Evolutionary conservation across 1,140 invertebrate species (phyloP).

Genomic region (Calephelis virginiensis): DNA sequence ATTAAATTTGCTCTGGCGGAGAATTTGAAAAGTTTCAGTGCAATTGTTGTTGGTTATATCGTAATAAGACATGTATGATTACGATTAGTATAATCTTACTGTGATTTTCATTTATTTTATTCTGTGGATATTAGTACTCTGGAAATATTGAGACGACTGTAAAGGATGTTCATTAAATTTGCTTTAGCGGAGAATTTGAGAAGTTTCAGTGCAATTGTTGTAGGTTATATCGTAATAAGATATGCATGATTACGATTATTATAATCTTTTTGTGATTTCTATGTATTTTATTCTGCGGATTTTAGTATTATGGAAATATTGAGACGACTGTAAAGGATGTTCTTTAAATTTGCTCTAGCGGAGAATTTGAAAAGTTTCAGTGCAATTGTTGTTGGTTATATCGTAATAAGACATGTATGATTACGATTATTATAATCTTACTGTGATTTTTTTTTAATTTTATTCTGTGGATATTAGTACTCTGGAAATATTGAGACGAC

Average conservation of each 20-base stretch:
- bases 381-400: not conserved
- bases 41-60: not conserved
- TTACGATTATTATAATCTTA: no score
- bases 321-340: not conserved
- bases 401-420: not conserved
- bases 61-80: not conserved
- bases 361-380: no score
- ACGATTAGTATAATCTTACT: no score
- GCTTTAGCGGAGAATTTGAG: not conserved
- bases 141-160: slow-evolving; percentile 6
- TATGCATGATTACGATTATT: not conserved
- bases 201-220: not conserved
- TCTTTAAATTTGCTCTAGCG: not conserved
- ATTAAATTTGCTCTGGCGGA: not conserved
- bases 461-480: slow-evolving; percentile 1
- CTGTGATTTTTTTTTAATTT: no score
- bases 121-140: slow-evolving; percentile 5
- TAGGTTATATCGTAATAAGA: not conserved
- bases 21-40: not conserved
- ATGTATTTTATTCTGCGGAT: no score
- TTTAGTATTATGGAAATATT: no score
- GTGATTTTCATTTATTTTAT: not conserved
- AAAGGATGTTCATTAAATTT: slow-evolving; percentile 11
- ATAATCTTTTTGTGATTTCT: no score
- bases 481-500: slow-evolving; percentile 4